Base-by-base conservation (phyloP, 2,113 vertebrate genomes). In the Malurus elegans region DNA sequence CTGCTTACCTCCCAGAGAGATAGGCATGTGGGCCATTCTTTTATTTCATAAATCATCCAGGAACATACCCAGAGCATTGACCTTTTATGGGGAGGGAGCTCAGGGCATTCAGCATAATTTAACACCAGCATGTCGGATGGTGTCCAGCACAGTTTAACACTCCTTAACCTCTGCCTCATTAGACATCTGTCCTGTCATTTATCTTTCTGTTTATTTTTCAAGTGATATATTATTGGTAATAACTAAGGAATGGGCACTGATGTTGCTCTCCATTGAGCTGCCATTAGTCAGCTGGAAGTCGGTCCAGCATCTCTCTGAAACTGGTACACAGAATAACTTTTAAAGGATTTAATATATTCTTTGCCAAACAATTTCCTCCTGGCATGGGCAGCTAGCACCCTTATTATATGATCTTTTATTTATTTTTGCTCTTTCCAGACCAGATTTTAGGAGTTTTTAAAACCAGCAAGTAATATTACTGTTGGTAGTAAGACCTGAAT, bases 91-190 rank as follows among this genome's bases (percentile, higher is more conserved):
- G 86, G 92, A 96, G 67, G 74, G 84, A 87, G 91, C 76, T 92
- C 87, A 92, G 94, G 97, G 93, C 91, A 96, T 95, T 86, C 91
- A 97, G 91, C 74, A 95, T 97, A 97, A 98, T 97, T 98, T 98
- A 98, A 97, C 80, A 97, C 91, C 78, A 56, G 86, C 91, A 92
- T 96, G 93, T 94, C 86, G 91, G 95, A 96, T 80, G 94, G 92
- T 94, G 94, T 97, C 97, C 96, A 97, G 80, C 86, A 94, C 94
- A 97, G 94, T 97, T 97, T 97, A 96, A 98, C 93, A 97, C 92
- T 97, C 94, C 96, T 97, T 98, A 97, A 97, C 95, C 95, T 96
- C 97, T 90, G 92, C 91, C 95, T 97, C 95, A 96, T 97, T 97
- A 98, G 91, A 95, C 88, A 97, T 95, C 93, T 97, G 88, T 97